Conservation (phyloP, 92 coral and sea anemone genomes). For the Pocillopora grandis region DNA sequence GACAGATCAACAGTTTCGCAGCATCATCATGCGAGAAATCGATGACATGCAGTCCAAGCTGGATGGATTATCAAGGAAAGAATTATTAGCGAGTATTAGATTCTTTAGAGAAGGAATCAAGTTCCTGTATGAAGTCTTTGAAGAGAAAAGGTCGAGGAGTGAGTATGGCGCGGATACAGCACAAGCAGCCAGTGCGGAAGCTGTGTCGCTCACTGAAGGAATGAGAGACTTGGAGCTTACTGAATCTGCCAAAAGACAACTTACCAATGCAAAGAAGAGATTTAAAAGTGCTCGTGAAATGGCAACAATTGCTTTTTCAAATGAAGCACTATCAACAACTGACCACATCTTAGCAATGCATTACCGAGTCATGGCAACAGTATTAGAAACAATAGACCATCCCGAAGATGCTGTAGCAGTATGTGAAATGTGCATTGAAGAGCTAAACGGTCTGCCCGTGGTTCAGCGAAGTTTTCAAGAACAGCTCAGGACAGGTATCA, state of each 20-base stretch:
- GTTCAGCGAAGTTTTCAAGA: too few relatives aligned
- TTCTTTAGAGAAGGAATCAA: slow-evolving; percentile 2
- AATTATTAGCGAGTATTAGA: background rate
- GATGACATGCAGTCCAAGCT: slow-evolving; percentile 27
- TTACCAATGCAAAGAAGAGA: too few relatives aligned
- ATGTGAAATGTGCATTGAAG: too few relatives aligned
- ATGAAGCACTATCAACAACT: background rate
- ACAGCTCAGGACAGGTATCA: too few relatives aligned
- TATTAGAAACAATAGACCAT: too few relatives aligned
- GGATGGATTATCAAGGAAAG: slow-evolving; percentile 22
- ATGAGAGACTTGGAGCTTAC: background rate
- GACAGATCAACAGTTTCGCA: slow-evolving; percentile 18
- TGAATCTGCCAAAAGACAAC: background rate
- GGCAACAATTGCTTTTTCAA: slow-evolving; percentile 10
- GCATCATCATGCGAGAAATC: slow-evolving; percentile 31
- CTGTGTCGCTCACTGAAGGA: too few relatives aligned
- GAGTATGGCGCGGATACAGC: too few relatives aligned
- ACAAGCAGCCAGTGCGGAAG: too few relatives aligned
- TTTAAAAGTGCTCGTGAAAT: background rate
- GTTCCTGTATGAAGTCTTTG: slow-evolving; percentile 4
- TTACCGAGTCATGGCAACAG: too few relatives aligned
- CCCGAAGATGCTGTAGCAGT: too few relatives aligned
- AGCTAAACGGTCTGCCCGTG: too few relatives aligned
- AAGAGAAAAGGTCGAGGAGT: background rate
- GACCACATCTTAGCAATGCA: background rate